Percentiles rank a stretch among this genome's conserved stretches.
Conservation (phyloP, 2,113 vertebrate genomes). For the Cyanistes caeruleus region DNA sequence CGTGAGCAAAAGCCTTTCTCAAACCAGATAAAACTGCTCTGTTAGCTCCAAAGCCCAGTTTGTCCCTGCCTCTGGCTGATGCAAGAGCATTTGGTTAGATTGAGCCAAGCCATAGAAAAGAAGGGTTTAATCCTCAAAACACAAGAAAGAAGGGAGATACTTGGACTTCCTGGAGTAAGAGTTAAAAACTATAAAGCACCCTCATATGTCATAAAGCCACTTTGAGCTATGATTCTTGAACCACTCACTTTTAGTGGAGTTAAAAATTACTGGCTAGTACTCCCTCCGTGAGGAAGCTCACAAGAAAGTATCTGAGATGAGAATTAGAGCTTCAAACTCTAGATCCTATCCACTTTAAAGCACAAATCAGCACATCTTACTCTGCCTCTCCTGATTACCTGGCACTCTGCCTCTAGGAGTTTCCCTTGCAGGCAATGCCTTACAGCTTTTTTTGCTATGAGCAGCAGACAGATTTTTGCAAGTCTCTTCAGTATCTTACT, state of each 20-base stretch:
- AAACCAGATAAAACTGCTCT: not conserved
- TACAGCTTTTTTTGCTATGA: not conserved
- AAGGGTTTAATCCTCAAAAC: not conserved
- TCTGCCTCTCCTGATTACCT: not conserved
- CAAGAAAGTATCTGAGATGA: not conserved
- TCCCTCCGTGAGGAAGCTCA: not conserved
- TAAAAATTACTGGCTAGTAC: not conserved
- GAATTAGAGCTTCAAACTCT: not conserved
- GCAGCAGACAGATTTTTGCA: not conserved
- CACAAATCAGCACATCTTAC: not conserved
- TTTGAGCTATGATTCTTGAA: not conserved
- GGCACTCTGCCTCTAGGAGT: not conserved
- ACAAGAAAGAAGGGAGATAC: not conserved
- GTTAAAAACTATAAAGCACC: not conserved
- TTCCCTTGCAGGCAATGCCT: not conserved
- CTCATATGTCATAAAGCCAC: not conserved
- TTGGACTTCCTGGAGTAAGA: not conserved
- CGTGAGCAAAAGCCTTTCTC: not conserved
- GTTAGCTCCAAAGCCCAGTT: not conserved
- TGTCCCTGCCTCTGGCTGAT: not conserved
- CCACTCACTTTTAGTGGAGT: not conserved
- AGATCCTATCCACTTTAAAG: not conserved
- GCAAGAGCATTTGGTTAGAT: not conserved
- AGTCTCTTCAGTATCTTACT: not conserved
- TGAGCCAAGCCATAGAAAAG: not conserved